Evolutionary conservation across 2,797 vertebrate genomes (phyloP), one percentile per base, ranked within the genome.

Genomic region (Psittacula derbiana): DNA sequence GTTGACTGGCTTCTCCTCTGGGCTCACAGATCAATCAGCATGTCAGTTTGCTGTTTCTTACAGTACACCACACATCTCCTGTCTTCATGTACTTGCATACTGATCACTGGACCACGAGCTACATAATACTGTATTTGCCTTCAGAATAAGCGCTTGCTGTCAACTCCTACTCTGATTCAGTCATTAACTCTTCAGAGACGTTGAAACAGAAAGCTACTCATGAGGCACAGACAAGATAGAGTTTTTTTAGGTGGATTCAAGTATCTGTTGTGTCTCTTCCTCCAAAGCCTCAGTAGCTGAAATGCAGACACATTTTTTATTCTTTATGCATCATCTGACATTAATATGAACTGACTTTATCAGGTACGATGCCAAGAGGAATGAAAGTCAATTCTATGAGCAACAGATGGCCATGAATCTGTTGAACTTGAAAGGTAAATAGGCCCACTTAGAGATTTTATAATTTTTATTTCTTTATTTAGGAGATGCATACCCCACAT

Each of bases 371-470:
- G 72, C 55, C 79, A 96, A 94, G 31, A 90, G 69, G 52, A 91
- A 94, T 95, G 33, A 95, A 87, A 96, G 92, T 90, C 67, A 93
- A 43, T 88, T 41, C 81, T 92, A 80, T 28, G 31, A 93, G 60
- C 70, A 94, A 61, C 66, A 95, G 72, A 96, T 86, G 55, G 78
- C 36, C 52, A 90, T 90, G 66, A 81, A 86, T 92, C 47, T 70
- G 47, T 90, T 91, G 74, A 80, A 79, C 92, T 71, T 90, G 57
- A 49, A 89, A 85, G 40, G 55, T 83, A 90, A 95, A 93, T 74
- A 80, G 67, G 41, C 30, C 30, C 16, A 31, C 15, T 53, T 80
- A 31, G 17, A 8, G 4, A 24, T 86, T 88, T 75, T 24, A 20
- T 10, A 33, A 3, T 16, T 30, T 19, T 36, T 73, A 55, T 44